phyloP scores from a whole-genome alignment of 2,888 invertebrate species.

The Helobdella robusta region DNA sequence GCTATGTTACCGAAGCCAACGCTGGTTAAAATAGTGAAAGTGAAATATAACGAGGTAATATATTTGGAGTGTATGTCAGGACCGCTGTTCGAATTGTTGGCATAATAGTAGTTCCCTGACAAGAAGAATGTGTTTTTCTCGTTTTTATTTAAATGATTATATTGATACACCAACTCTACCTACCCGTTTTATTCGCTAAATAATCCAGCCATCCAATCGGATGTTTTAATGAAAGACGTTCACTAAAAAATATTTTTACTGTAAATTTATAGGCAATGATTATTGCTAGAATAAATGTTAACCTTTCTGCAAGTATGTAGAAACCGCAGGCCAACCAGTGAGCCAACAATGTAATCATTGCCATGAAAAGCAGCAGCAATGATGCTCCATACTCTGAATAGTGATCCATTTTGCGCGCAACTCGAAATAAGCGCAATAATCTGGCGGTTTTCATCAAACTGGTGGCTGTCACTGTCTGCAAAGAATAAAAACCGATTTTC shows the following conservation, averaged over 20 bases:
- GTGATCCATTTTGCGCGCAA: constrained; percentile 47
- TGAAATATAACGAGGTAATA: constrained; percentile 49
- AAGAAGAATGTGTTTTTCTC: too few species aligned
- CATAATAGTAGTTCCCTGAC: constrained; percentile 41
- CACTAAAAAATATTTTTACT: too few species aligned
- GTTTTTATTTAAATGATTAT: too few species aligned
- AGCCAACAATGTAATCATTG: constrained; percentile 47
- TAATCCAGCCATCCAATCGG: constrained; percentile 46
- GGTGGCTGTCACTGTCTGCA: constrained; percentile 48
- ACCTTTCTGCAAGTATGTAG: constrained; percentile 45
- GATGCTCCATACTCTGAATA: constrained; percentile 50
- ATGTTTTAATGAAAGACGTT: constrained; percentile 8
- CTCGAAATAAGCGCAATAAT: constrained; percentile 46
- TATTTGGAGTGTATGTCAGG: constrained; percentile 47
- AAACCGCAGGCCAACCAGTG: constrained; percentile 51
- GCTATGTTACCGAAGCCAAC: constrained; percentile 50
- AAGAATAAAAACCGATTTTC: not conserved
- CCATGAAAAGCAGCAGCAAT: constrained; percentile 47
- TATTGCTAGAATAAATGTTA: not conserved
- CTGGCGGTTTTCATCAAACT: constrained; percentile 48
- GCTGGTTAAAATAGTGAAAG: constrained; percentile 48
- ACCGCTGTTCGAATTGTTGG: constrained; percentile 46
- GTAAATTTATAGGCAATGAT: not conserved
- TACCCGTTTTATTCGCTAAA: too few species aligned
- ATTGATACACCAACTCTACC: too few species aligned